A percentile compares a stretch with the other conserved stretches of the same genome.
These are phyloP conservation scores for Theocolax elegans DNA, from an alignment of 1,140 invertebrate species.

Conservation along the genomic window DNA sequence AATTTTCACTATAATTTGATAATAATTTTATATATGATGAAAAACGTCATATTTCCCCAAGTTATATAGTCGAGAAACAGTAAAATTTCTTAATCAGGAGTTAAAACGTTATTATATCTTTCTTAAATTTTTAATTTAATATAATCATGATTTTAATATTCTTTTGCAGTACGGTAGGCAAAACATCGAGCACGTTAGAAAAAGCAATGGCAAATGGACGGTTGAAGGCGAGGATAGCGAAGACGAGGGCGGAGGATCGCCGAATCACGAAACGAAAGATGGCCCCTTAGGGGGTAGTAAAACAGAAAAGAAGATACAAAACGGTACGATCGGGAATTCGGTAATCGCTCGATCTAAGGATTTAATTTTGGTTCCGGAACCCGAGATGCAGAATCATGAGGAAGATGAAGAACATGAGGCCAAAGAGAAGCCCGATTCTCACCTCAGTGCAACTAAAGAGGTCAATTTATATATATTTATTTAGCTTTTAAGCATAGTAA, in stretches of 20 bases:
- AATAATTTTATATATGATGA: no score
- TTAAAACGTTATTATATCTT: no score
- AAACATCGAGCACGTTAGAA: conserved; percentile 80
- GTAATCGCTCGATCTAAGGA: conserved; percentile 73
- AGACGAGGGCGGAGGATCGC: conserved; percentile 63
- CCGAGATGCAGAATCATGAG: conserved; percentile 59
- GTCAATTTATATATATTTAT: conserved; percentile 1
- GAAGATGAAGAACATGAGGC: not conserved
- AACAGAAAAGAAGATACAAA: conserved; percentile 51
- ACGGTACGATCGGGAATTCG: conserved; percentile 56
- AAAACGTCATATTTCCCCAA: no score
- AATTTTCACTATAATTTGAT: no score
- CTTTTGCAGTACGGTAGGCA: conserved; percentile 79
- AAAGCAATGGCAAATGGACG: conserved; percentile 65
- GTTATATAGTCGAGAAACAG: no score
- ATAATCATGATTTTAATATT: no score
- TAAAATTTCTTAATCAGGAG: no score
- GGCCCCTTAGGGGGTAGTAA: conserved; percentile 19
- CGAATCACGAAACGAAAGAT: conserved; percentile 33
- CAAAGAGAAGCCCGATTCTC: not conserved
- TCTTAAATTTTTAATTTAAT: no score
- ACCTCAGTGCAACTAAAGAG: conserved; percentile 18
- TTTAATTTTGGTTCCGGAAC: conserved; percentile 73
- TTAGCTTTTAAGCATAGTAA: no score
- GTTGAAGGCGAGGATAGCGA: conserved; percentile 68